A percentile compares a stretch with the other conserved stretches of the same genome.
Evolutionary conservation across 2,113 vertebrate species (phyloP).

Genomic region (Solea solea): DNA sequence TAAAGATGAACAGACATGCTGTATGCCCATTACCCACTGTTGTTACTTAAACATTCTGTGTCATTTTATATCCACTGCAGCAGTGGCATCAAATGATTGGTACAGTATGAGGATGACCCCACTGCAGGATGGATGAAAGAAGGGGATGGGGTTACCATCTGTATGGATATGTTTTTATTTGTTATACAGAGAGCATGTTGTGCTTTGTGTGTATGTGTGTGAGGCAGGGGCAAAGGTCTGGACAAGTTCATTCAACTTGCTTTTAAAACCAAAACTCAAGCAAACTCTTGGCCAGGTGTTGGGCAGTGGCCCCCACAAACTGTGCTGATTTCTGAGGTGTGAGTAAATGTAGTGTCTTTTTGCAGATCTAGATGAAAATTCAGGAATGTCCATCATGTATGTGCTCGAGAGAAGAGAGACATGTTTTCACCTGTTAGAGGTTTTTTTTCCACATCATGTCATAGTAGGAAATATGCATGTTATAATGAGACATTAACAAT

Average conservation of each 20-base stretch:
- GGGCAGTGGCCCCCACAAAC: not conserved
- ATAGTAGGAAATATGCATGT: too few species aligned
- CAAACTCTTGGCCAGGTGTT: not conserved
- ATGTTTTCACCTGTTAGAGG: too few species aligned
- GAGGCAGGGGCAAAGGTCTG: constrained; percentile 18
- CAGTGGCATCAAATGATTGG: constrained; percentile 5
- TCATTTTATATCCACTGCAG: not conserved
- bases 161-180: constrained; percentile 42
- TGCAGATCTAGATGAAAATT: not conserved
- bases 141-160: constrained; percentile 33
- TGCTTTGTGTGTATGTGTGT: not conserved
- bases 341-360: not conserved
- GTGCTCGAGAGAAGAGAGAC: not conserved
- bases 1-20: too few species aligned
- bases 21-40: too few species aligned
- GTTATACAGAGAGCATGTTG: constrained; percentile 16
- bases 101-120: constrained; percentile 35
- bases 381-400: not conserved
- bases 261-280: too few species aligned
- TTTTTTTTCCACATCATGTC: not conserved
- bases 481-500: too few species aligned
- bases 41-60: too few species aligned
- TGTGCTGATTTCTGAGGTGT: not conserved
- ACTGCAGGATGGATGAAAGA: constrained; percentile 11
- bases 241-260: not conserved